Conservation (phyloP, 2,113 vertebrate genomes). For the Zootoca vivipara region DNA sequence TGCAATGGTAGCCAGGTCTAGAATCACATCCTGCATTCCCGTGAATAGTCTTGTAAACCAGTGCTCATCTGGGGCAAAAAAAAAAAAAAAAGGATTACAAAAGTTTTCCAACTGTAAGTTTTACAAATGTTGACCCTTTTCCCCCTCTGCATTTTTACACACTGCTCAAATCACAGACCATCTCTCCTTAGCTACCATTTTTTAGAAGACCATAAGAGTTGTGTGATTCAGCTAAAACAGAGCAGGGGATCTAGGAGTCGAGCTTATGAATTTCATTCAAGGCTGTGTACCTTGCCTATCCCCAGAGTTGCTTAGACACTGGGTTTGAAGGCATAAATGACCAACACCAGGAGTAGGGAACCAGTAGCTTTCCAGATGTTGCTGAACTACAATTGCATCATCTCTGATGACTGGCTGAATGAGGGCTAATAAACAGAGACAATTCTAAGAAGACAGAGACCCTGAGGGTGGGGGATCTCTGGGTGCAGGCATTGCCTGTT, state of each 20-base stretch:
- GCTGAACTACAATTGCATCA: too few species aligned
- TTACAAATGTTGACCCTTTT: background rate
- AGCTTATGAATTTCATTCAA: background rate
- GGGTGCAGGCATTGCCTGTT: too few species aligned
- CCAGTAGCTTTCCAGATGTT: too few species aligned
- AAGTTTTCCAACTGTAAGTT: background rate
- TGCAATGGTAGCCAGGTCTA: background rate
- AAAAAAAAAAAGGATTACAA: too few species aligned
- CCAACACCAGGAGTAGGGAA: too few species aligned
- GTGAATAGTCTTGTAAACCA: background rate
- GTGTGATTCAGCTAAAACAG: background rate
- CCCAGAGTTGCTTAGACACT: too few species aligned
- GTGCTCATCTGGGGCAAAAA: background rate
- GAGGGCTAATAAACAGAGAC: too few species aligned
- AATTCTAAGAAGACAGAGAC: too few species aligned
- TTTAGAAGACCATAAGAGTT: background rate
- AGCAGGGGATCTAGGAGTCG: background rate
- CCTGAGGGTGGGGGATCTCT: too few species aligned
- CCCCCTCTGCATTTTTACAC: background rate
- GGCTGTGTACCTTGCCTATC: background rate
- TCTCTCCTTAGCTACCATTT: background rate
- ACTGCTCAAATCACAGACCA: background rate
- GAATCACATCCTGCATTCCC: background rate
- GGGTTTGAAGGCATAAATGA: too few species aligned
- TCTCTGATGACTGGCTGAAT: too few species aligned